Evolutionary conservation across 2,888 invertebrate genomes (phyloP), one percentile per base, ranked within the genome.

Genomic region (Athripsodes cinereus): DNA sequence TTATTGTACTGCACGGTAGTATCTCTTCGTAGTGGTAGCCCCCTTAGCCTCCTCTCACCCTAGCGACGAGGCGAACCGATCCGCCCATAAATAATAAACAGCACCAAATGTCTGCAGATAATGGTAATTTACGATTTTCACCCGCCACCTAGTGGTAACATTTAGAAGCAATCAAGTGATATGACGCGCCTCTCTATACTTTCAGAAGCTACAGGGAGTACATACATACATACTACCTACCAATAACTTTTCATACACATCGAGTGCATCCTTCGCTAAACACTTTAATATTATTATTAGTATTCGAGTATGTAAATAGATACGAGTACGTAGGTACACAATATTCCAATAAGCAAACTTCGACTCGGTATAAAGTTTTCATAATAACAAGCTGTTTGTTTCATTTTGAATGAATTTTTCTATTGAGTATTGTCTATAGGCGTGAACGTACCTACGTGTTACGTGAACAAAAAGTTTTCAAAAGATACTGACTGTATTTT

Each of bases 81-180:
- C 72, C 74, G 72, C 73, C 74, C 77, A 78, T 79, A 79, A 79
- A 79, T 78, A 79, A 78, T 78, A 78, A 78, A 77, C 73, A 75
- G 72, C 73, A 70, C 74, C 65, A 69, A 74, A 65, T 73, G 76
- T 76, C 77, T 76, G 74, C 71, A 76, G 78, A 78, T 79, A 79
- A 77, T 78, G 74, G 77, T 78, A 76, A 78, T 77, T 76, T 78
- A 79, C 75, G 74, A 63, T 60, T n/a, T 63, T 69, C 62, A 53
- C 70, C 73, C 73, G 72, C 72, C 60, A 57, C 61, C 64, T 57
- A 62, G 61, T 59, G 62, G 60, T 53, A 61, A 61, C 62, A 62
- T 62, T 64, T 62, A 59, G 63, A 63, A 62, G 64, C 62, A 64
- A 64, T 64, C 64, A 64, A 62, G 61, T 64, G 61, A 62, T 64